Evolutionary conservation across 2,888 invertebrate genomes (phyloP).

Genomic region (Coleophora flavipennella): DNA sequence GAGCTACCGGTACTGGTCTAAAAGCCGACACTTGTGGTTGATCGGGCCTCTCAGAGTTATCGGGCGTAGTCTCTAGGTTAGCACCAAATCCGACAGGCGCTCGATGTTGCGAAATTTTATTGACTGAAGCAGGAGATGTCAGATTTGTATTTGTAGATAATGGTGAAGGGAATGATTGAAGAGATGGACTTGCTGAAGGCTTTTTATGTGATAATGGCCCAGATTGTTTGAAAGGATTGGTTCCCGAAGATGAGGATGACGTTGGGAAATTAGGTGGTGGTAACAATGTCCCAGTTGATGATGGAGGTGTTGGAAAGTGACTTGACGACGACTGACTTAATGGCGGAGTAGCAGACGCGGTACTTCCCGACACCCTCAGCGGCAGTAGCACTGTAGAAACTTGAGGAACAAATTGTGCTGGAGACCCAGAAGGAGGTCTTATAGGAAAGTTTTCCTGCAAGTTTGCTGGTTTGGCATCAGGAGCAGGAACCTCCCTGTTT

Average conservation of each 20-base stretch:
- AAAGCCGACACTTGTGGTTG: conserved; percentile 42
- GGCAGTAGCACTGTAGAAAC: conserved; percentile 12
- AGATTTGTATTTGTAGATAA: conserved; percentile 39
- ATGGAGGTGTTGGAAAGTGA: conserved; percentile 9
- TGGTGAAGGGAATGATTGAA: conserved; percentile 36
- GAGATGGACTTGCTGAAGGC: conserved; percentile 20
- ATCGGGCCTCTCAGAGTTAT: conserved; percentile 79
- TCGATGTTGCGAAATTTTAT: conserved; percentile 43
- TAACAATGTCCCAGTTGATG: conserved; percentile 8
- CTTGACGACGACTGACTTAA: neutral
- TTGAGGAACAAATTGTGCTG: conserved; percentile 23
- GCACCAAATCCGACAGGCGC: conserved; percentile 60
- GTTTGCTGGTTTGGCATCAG: conserved; percentile 19
- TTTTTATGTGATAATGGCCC: conserved; percentile 63
- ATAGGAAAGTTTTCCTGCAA: conserved; percentile 17
- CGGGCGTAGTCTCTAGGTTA: conserved; percentile 77
- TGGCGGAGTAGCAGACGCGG: conserved; percentile 1
- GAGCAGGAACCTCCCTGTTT: conserved; percentile 35
- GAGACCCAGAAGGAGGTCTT: conserved; percentile 20
- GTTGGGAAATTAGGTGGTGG: conserved; percentile 31
- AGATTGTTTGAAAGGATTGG: conserved; percentile 60
- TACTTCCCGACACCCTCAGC: conserved; percentile 9
- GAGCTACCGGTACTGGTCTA: conserved; percentile 31
- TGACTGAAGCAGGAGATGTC: conserved; percentile 45
- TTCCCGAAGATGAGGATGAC: conserved; percentile 28